Evolutionary conservation across 2,888 invertebrate genomes (phyloP).

Genomic region (Drosophila conformis): DNA sequence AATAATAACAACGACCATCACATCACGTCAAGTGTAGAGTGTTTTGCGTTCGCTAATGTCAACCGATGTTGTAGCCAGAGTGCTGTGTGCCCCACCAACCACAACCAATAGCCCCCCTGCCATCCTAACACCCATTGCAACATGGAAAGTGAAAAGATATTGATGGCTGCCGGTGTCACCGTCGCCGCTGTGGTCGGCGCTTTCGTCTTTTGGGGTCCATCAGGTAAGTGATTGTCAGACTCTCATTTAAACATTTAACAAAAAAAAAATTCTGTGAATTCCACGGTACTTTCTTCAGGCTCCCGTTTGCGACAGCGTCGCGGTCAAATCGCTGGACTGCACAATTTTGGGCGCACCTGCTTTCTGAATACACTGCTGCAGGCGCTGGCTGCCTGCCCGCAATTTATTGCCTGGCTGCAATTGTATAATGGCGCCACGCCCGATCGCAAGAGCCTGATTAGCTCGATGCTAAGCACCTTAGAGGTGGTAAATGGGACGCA

Average conservation of each 20-base stretch:
- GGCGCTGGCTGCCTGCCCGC: slow-evolving; percentile 94
- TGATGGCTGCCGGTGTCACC: slow-evolving; percentile 92
- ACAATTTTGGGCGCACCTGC: slow-evolving; percentile 96
- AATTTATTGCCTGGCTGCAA: slow-evolving; percentile 93
- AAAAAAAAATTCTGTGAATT: slow-evolving; percentile 4
- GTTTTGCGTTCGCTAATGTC: slow-evolving; percentile 30
- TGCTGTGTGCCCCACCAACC: slow-evolving; percentile 19
- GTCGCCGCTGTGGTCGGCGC: slow-evolving; percentile 92
- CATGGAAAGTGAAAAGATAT: slow-evolving; percentile 89
- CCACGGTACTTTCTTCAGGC: slow-evolving; percentile 45
- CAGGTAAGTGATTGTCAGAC: slow-evolving; percentile 71
- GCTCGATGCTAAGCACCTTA: slow-evolving; percentile 90
- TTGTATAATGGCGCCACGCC: slow-evolving; percentile 87
- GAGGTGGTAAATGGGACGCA: slow-evolving; percentile 89
- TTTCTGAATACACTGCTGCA: slow-evolving; percentile 96
- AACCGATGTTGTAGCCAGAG: slow-evolving; percentile 45
- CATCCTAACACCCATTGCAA: not conserved
- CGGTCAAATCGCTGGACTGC: slow-evolving; percentile 93
- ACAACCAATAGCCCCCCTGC: slow-evolving; percentile 8
- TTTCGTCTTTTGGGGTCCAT: slow-evolving; percentile 92
- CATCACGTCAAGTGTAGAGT: slow-evolving; percentile 12
- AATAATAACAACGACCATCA: not conserved
- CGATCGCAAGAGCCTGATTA: slow-evolving; percentile 90
- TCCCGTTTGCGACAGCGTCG: slow-evolving; percentile 87
- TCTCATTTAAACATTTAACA: not conserved